Percentiles rank a stretch among this genome's conserved stretches.
Evolutionary conservation across 2,113 vertebrate genomes (phyloP).

Genomic region (Grallaria varia): DNA sequence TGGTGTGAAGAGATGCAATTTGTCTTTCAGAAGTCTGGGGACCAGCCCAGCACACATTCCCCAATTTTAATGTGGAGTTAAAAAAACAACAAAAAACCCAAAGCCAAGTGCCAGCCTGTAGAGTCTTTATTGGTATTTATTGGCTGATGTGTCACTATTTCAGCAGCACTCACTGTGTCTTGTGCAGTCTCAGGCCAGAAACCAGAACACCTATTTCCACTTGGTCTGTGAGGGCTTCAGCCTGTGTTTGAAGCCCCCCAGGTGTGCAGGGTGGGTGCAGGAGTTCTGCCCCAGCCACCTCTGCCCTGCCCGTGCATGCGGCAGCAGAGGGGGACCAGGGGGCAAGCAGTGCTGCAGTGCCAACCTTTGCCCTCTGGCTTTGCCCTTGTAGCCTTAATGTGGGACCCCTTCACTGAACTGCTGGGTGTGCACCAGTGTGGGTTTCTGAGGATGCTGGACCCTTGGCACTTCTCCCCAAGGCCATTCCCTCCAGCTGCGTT

Average conservation of each 20-base stretch:
- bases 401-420: background rate
- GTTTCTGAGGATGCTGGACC: background rate
- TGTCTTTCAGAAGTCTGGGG: background rate
- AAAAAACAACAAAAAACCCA: background rate
- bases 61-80: background rate
- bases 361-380: background rate
- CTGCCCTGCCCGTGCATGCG: fast-evolving
- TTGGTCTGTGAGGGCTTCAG: background rate
- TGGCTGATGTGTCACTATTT: background rate
- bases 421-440: background rate
- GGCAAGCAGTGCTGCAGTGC: background rate
- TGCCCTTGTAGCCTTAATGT: background rate
- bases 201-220: background rate
- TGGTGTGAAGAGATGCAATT: background rate
- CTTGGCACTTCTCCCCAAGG: background rate
- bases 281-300: background rate
- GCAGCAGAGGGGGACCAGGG: fast-evolving
- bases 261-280: background rate
- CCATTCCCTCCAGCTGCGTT: background rate
- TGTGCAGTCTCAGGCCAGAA: background rate
- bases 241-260: background rate
- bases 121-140: background rate
- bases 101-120: background rate
- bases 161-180: background rate
- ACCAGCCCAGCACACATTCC: background rate